Evolutionary conservation across 2,797 vertebrate species (phyloP).

Genomic region (Macrochelys suwanniensis): DNA sequence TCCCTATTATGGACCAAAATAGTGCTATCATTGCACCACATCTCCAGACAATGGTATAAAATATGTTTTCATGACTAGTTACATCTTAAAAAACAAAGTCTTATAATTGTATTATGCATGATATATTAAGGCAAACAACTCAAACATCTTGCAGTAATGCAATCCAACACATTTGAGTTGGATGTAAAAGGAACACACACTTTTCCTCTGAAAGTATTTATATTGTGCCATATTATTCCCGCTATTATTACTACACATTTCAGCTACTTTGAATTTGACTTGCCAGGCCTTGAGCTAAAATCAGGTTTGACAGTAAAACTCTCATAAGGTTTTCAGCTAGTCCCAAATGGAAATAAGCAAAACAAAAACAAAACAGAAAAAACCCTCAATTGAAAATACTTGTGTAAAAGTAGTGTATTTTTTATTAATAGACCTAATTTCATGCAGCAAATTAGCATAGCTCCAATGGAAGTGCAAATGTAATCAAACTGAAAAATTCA

Average conservation of each 20-base stretch:
- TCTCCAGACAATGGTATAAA: background rate
- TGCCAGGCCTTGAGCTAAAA: constrained; percentile 21
- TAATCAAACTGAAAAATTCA: constrained; percentile 80
- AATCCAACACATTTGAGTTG: accelerated
- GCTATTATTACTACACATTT: accelerated
- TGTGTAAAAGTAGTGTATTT: constrained; percentile 27
- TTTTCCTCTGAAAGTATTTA: background rate
- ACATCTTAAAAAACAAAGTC: background rate
- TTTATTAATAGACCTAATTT: constrained; percentile 81
- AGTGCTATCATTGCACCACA: background rate
- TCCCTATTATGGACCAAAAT: background rate
- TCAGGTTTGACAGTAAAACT: constrained; percentile 20
- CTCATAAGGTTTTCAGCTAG: background rate
- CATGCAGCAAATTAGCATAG: constrained; percentile 81
- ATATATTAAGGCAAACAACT: accelerated
- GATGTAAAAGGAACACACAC: background rate
- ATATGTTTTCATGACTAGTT: background rate
- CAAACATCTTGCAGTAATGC: accelerated
- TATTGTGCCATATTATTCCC: accelerated
- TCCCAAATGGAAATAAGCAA: background rate
- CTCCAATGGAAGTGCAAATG: constrained; percentile 82
- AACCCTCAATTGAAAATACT: background rate
- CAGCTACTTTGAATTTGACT: background rate
- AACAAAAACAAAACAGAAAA: background rate
- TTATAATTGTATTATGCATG: accelerated